phyloP scores from a whole-genome alignment of 1,140 invertebrate genomes.

The Procambarus virginalis region DNA sequence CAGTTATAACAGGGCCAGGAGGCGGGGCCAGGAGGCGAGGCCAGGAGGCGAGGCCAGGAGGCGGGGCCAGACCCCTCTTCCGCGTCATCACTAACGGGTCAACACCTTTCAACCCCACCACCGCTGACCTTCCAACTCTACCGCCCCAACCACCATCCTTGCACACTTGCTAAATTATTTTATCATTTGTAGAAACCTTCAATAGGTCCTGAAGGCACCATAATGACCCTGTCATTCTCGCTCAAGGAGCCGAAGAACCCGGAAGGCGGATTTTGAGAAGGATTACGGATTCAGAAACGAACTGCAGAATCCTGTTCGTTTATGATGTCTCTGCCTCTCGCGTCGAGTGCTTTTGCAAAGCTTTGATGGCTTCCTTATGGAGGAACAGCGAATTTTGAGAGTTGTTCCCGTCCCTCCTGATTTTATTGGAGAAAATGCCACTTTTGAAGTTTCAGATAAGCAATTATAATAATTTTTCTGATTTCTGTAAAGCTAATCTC shows the following conservation, averaged over 20 bases:
- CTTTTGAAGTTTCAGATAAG: too few species aligned
- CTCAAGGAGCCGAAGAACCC: not conserved
- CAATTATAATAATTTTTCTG: too few species aligned
- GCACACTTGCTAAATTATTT: not conserved
- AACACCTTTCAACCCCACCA: not conserved
- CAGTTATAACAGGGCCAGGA: too few species aligned
- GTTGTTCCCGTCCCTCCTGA: too few species aligned
- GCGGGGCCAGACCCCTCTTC: too few species aligned
- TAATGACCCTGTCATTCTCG: not conserved
- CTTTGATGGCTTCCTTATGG: not conserved
- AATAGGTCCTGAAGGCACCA: not conserved
- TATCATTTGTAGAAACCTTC: not conserved
- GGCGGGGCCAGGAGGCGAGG: too few species aligned
- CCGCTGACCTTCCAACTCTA: too few species aligned
- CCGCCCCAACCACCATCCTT: not conserved
- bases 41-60: too few species aligned
- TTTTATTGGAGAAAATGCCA: too few species aligned
- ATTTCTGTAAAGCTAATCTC: too few species aligned
- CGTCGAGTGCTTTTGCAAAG: not conserved
- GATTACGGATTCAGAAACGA: not conserved
- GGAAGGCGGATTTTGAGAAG: not conserved
- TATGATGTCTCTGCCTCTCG: not conserved
- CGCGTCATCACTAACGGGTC: too few species aligned
- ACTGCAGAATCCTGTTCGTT: not conserved
- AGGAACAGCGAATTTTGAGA: slow-evolving; percentile 1